These are phyloP conservation scores for Cryptomyrus ogoouensis DNA, from an alignment of 2,113 vertebrate genomes.

Conservation along the genomic window DNA sequence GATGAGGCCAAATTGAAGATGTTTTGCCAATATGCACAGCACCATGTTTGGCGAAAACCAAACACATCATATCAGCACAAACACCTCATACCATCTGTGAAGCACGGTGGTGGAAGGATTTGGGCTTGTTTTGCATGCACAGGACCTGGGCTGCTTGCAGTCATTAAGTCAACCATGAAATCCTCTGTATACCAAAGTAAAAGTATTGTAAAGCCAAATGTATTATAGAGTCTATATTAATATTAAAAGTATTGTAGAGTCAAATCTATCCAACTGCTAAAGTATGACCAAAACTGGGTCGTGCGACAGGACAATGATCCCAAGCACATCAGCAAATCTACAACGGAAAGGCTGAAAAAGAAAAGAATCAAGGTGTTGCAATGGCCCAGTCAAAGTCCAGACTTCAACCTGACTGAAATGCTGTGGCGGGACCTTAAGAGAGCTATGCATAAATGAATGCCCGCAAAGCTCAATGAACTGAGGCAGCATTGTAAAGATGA, in stretches of 20 bases:
- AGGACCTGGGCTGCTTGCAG: not conserved
- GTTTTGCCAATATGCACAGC: not conserved
- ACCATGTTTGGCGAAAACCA: not conserved
- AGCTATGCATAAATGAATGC: too few species aligned
- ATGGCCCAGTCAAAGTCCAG: not conserved
- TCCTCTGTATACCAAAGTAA: too few species aligned
- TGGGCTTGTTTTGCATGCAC: not conserved
- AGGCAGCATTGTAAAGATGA: too few species aligned
- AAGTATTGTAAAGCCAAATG: too few species aligned
- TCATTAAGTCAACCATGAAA: too few species aligned
- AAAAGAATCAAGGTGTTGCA: not conserved
- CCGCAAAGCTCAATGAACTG: too few species aligned
- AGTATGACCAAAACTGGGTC: not conserved
- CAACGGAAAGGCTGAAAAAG: not conserved
- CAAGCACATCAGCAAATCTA: not conserved
- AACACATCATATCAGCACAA: not conserved
- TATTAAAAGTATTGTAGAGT: not conserved
- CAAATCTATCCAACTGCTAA: not conserved
- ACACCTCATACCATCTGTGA: not conserved
- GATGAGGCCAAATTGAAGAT: too few species aligned
- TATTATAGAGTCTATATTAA: too few species aligned
- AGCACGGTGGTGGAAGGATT: not conserved
- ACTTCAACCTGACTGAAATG: not conserved
- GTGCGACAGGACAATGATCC: not conserved
- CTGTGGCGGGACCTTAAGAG: too few species aligned